Evolutionary conservation across 2,113 vertebrate species (phyloP).

Genomic region (Scolopax mira): DNA sequence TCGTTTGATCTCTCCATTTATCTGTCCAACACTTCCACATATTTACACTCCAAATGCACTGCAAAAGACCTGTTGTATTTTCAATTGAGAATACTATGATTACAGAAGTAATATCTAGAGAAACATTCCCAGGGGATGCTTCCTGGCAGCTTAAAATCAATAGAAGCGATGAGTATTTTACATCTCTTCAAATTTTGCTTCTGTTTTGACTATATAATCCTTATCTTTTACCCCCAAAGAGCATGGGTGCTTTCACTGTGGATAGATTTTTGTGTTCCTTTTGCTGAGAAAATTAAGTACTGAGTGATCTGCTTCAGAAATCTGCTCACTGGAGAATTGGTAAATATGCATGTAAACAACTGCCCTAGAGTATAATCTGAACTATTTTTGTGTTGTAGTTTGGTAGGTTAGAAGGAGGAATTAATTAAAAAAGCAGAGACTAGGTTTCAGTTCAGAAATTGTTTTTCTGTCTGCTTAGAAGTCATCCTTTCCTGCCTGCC

Average conservation of each 20-base stretch:
- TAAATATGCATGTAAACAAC: conserved; percentile 45
- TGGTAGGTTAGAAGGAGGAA: conserved; percentile 4
- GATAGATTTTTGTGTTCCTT: background rate
- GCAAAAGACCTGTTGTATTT: background rate
- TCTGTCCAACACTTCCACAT: background rate
- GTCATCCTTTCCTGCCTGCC: background rate
- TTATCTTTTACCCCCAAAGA: conserved; percentile 29
- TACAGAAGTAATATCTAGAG: conserved; percentile 13
- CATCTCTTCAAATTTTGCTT: background rate
- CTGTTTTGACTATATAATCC: background rate
- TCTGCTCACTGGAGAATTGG: background rate
- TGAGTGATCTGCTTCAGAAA: conserved; percentile 43
- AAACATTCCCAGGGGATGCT: conserved; percentile 24
- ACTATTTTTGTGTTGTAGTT: background rate
- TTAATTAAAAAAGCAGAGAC: background rate
- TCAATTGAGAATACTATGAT: background rate
- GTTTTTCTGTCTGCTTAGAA: background rate
- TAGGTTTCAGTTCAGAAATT: background rate
- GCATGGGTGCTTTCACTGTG: background rate
- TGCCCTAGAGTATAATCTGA: conserved; percentile 19
- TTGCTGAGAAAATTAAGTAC: conserved; percentile 32
- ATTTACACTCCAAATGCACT: background rate
- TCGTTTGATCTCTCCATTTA: background rate
- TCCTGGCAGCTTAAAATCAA: conserved; percentile 13
- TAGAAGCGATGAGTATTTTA: background rate